Conservation (phyloP, 92 coral and sea anemone species). For the Galaxea fascicularis region DNA sequence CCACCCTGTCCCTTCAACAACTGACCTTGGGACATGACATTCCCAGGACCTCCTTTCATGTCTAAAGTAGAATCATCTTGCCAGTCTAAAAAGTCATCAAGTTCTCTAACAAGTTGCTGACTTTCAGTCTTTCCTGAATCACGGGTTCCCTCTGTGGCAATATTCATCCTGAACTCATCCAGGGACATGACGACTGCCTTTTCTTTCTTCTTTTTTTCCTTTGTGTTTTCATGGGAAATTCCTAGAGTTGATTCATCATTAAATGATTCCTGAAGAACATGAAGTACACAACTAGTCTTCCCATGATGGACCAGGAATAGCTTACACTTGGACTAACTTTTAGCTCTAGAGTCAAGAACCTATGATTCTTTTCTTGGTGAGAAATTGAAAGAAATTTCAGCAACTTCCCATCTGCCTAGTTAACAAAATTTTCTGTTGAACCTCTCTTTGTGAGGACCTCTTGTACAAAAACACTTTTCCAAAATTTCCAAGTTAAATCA, state of each 20-base stretch:
- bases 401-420: background rate
- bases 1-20: background rate
- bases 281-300: background rate
- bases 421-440: background rate
- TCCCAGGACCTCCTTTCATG: background rate
- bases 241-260: background rate
- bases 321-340: background rate
- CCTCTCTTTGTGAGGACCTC: background rate
- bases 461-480: background rate
- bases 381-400: no score
- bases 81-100: slow-evolving; percentile 32
- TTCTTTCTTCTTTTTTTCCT: slow-evolving; percentile 70
- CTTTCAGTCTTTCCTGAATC: slow-evolving; percentile 20
- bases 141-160: slow-evolving; percentile 26
- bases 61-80: slow-evolving; percentile 5
- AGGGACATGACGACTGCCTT: slow-evolving; percentile 78
- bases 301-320: background rate
- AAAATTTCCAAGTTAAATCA: no score
- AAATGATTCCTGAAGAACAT: slow-evolving; percentile 1
- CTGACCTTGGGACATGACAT: background rate
- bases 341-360: no score
- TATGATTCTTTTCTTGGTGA: no score
- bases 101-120: background rate
- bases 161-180: slow-evolving; percentile 72
- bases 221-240: slow-evolving; percentile 7